phyloP scores from a whole-genome alignment of 92 coral and sea anemone genomes.

The Parazoanthus darwini region DNA sequence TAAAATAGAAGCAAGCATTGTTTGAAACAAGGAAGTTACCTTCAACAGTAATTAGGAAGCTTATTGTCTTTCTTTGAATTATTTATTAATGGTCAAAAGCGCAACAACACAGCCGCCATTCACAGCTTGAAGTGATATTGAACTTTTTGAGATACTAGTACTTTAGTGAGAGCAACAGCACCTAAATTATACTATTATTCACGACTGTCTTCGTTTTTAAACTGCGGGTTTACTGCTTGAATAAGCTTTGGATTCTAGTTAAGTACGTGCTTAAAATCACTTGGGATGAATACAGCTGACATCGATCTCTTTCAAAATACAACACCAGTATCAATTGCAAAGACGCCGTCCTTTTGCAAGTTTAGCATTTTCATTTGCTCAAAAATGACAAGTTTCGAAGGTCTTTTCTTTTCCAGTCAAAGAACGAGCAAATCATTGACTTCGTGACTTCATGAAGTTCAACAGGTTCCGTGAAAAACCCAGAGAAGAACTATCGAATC shows the following conservation, averaged over 20 bases:
- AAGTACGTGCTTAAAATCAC: slow-evolving; percentile 13
- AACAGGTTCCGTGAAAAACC: not conserved
- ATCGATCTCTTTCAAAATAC: not conserved
- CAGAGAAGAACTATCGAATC: not conserved
- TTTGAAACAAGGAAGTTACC: not conserved
- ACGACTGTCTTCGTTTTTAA: not conserved
- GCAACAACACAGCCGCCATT: not conserved
- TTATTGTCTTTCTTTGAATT: not conserved
- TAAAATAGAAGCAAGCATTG: not conserved
- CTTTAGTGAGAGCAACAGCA: not conserved
- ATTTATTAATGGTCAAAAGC: not conserved
- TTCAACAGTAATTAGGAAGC: not conserved
- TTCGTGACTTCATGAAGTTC: not conserved
- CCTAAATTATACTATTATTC: not conserved
- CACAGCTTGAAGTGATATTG: not conserved
- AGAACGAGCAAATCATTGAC: not conserved
- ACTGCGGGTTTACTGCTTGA: not conserved
- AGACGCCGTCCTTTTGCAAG: not conserved
- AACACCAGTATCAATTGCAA: slow-evolving; percentile 4
- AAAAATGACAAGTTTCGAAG: not conserved
- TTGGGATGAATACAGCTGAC: not conserved
- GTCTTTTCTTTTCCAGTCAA: not conserved
- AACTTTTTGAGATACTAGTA: not conserved
- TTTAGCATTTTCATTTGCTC: not conserved
- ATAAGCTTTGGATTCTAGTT: not conserved